Evolutionary conservation across 2,797 vertebrate species (phyloP), one percentile per base, ranked within the genome.

Genomic region (Esox masquinongy): DNA sequence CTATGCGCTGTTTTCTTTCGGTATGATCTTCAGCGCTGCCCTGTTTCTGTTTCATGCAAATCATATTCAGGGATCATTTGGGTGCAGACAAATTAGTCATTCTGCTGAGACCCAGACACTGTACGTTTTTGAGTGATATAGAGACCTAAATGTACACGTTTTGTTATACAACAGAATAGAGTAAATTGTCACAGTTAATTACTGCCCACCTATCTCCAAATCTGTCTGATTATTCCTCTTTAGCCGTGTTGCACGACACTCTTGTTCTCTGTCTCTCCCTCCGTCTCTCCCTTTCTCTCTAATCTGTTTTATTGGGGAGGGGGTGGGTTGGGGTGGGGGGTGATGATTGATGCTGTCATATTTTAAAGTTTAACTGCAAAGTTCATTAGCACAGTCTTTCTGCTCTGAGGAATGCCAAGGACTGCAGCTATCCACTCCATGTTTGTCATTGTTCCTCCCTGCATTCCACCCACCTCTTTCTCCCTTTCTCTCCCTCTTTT

Each of bases 391-490:
- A 47, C 79, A 85, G 61, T 34, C 82, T 78, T 56, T 86, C 74
- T 86, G 71, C 51, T 19, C 4, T 0, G 51, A 83, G 74, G 70
- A 88, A 92, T 89, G 86, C 80, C 36, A 47, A 24, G 59, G 69
- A 76, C 74, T 84, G 74, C 66, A 66, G 61, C 64, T 29, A 76
- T 36, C 1, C 39, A 39, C 75, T 70, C 71, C 5, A 79, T 84
- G 84, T 89, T 84, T 88, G 81, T 88, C 81, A 87, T 77, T 24
- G 1, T 5, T 5, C 29, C 9, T 71, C 11, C 73, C 56, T 75
- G 69, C 90, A 93, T 91, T 92, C 76, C 1, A 76, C 79, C 64
- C 50, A 79, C 76, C 39, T 29, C 7, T 14, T 9, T 22, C 43
- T 19, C 14, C 9, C 59, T 12, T 6, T 14, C 3, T 78, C 36